Base-by-base conservation (phyloP, 2,797 vertebrate genomes). In the Argya squamiceps region DNA sequence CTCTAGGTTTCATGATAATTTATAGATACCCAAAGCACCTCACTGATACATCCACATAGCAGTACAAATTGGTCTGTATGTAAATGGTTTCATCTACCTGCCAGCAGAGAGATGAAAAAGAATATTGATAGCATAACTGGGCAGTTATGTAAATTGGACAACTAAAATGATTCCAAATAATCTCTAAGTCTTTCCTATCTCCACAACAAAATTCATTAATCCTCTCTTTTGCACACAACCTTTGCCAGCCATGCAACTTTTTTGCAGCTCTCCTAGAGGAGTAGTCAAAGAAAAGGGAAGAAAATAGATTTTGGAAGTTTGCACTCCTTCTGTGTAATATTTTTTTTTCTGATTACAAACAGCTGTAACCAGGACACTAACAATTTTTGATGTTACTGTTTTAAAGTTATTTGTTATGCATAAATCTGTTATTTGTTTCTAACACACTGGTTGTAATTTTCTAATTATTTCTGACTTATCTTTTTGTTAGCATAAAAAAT, bases 41-140 rank as follows among this genome's bases (percentile, higher is more conserved):
- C 62, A 46, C 34, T 71, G 37, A 19, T 63, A 74, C 52, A 85
- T 68, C 60, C 30, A 60, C n/a, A 64, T 0, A 63, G 65, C 55
- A 75, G 32, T 55, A 74, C 56, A 71, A 95, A 88, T 71, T 41
- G 39, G 69, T 65, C 73, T 91, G 68, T 10, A 93, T 69, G 39
- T 39, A 90, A 93, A 92, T 78, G 62, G 27, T 88, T 90, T 94
- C 62, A 88, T 86, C 93, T 84, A 93, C 74, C 37, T 88, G 69
- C 62, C 80, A 88, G 74, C 37, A 87, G 74, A 71, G 60, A 82
- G 65, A 88, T 68, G 59, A 89, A 93, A 93, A 84, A 91, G 58
- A 94, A 88, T 92, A 96, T 32, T 88, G 76, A 93, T 80, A 56
- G 73, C 56, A 41, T 75, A 89, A 95, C 87, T 55, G 76, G 46